Conservation (phyloP, 2,797 vertebrate genomes). For the Halcyon smyrnensis region DNA sequence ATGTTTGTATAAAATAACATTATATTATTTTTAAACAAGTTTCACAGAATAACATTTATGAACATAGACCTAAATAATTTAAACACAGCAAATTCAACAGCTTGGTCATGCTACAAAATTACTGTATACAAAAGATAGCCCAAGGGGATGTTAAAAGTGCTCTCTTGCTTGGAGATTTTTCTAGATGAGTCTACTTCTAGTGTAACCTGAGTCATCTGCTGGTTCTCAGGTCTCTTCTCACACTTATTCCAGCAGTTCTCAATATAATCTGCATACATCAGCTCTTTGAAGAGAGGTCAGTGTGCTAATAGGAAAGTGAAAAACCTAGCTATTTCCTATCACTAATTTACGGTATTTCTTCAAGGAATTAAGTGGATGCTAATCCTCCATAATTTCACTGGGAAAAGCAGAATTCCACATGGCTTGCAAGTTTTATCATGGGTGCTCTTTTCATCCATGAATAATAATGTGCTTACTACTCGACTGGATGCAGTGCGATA, state of each 20-base stretch:
- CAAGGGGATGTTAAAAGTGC: slow-evolving; percentile 71
- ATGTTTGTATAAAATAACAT: slow-evolving; percentile 76
- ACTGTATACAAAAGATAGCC: slow-evolving; percentile 73
- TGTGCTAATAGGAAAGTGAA: slow-evolving; percentile 22
- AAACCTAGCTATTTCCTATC: not conserved
- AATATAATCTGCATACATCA: not conserved
- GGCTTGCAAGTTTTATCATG: slow-evolving; percentile 34
- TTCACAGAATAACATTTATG: slow-evolving; percentile 76
- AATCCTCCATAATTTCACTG: slow-evolving; percentile 1
- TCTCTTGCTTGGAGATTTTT: slow-evolving; percentile 68
- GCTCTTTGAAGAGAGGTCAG: slow-evolving; percentile 30
- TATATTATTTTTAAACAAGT: slow-evolving; percentile 78
- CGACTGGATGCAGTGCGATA: not conserved
- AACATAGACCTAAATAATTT: slow-evolving; percentile 78
- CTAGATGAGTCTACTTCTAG: slow-evolving; percentile 43
- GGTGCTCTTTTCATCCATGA: slow-evolving; percentile 40
- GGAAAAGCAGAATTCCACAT: slow-evolving; percentile 39
- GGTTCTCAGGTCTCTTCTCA: not conserved
- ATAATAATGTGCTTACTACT: slow-evolving; percentile 1
- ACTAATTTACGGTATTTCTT: slow-evolving; percentile 23
- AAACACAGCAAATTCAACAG: slow-evolving; percentile 74
- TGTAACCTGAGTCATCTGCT: slow-evolving; percentile 22
- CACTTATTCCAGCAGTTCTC: not conserved
- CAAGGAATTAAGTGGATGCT: slow-evolving; percentile 35
- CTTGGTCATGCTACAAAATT: slow-evolving; percentile 79